A percentile compares a stretch with the other conserved stretches of the same genome.
Evolutionary conservation across 92 coral and sea anemone genomes (phyloP).

Genomic region (Virgularia gustaviana): DNA sequence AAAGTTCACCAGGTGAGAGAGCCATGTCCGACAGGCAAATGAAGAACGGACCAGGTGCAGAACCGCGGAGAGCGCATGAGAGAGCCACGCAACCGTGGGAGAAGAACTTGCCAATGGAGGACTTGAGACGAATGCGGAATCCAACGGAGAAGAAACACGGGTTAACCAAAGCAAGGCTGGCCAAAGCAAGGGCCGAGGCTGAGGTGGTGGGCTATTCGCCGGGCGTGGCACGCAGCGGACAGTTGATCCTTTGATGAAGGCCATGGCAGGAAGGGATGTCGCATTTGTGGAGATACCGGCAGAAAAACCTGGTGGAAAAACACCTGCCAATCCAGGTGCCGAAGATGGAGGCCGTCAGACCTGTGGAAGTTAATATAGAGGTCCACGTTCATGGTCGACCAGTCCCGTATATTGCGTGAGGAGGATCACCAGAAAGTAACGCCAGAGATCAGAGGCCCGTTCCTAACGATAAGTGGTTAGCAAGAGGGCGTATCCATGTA

Average conservation of each 20-base stretch:
- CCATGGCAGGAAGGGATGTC: background rate
- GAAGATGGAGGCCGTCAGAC: background rate
- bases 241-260: background rate
- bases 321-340: background rate
- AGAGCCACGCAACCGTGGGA: no score
- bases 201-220: background rate
- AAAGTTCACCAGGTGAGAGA: no score
- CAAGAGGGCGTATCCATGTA: background rate
- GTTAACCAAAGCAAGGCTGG: no score
- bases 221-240: background rate
- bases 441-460: background rate
- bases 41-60: no score
- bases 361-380: background rate
- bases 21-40: no score
- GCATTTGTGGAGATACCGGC: conserved; percentile 10
- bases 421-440: background rate
- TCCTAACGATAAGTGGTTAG: background rate
- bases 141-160: no score
- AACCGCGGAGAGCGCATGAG: no score
- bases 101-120: no score
- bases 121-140: no score
- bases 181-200: no score
- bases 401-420: no score
- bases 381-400: background rate
- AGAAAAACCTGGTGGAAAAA: background rate